A percentile compares a stretch with the other conserved stretches of the same genome.
These are phyloP conservation scores for Sinocyclocheilus grahami DNA, from an alignment of 2,113 vertebrate species.

Conservation along the genomic window DNA sequence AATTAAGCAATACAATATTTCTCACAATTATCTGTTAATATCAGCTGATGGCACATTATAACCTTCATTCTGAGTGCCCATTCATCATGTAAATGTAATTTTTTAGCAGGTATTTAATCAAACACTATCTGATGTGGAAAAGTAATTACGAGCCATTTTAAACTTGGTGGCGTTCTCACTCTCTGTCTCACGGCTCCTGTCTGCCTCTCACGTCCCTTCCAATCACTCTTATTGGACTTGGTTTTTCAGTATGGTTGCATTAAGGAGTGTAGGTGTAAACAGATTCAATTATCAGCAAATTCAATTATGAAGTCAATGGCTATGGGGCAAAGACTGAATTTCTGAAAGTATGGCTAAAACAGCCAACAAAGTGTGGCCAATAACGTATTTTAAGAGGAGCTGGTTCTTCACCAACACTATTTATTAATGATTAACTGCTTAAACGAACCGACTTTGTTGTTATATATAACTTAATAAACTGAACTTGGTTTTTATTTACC, in stretches of 20 bases:
- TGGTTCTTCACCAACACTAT: background rate
- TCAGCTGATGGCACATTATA: constrained; percentile 84
- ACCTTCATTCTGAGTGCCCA: constrained; percentile 82
- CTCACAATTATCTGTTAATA: constrained; percentile 82
- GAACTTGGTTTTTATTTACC: background rate
- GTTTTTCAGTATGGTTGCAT: constrained; percentile 35
- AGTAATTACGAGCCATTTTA: constrained; percentile 85
- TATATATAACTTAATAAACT: background rate
- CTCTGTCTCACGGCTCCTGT: constrained; percentile 28
- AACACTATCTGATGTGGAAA: constrained; percentile 86
- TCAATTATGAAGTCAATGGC: constrained; percentile 9
- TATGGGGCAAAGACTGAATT: background rate
- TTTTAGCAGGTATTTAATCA: constrained; percentile 93
- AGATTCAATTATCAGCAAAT: constrained; percentile 23
- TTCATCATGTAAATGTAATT: constrained; percentile 94
- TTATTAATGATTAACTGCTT: background rate
- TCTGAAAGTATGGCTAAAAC: background rate
- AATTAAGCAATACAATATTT: constrained; percentile 84
- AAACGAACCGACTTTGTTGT: background rate
- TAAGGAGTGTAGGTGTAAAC: constrained; percentile 24
- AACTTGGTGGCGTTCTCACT: constrained; percentile 68
- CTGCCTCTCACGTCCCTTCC: constrained; percentile 60
- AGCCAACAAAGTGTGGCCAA: background rate
- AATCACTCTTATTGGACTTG: constrained; percentile 62
- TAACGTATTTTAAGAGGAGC: background rate